phyloP scores from a whole-genome alignment of 2,113 vertebrate genomes.

The Corythoichthys intestinalis region DNA sequence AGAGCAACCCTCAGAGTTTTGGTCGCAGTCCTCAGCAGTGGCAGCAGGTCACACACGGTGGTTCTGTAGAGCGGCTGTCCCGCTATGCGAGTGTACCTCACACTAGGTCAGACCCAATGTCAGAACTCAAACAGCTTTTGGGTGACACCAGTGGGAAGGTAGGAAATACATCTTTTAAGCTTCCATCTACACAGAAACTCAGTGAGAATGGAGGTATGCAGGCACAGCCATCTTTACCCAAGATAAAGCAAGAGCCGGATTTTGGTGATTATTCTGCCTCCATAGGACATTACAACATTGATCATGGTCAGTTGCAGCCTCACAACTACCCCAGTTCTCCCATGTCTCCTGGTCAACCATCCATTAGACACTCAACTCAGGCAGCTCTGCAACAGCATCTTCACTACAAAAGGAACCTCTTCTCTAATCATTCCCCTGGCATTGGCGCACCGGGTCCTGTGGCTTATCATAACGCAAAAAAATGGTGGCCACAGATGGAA shows the following conservation, averaged over 20 bases:
- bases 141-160: slow-evolving; percentile 81
- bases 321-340: slow-evolving; percentile 57
- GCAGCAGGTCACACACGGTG: slow-evolving; percentile 56
- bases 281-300: slow-evolving; percentile 64
- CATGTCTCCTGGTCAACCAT: slow-evolving; percentile 61
- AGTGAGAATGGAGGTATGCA: slow-evolving; percentile 58
- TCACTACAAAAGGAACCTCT: slow-evolving; percentile 91
- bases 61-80: slow-evolving; percentile 60
- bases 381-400: slow-evolving; percentile 93
- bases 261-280: slow-evolving; percentile 52
- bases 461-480: slow-evolving; percentile 71
- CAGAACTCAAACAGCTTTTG: slow-evolving; percentile 89
- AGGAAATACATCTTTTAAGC: slow-evolving; percentile 78
- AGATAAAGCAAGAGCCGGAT: slow-evolving; percentile 73
- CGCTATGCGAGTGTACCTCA: slow-evolving; percentile 55
- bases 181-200: slow-evolving; percentile 67
- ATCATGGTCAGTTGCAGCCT: slow-evolving; percentile 69
- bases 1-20: slow-evolving; percentile 50
- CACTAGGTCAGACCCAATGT: slow-evolving; percentile 82
- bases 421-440: slow-evolving; percentile 69
- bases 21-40: slow-evolving; percentile 57
- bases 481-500: slow-evolving; percentile 81
- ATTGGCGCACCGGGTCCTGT: slow-evolving; percentile 45
- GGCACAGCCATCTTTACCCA: slow-evolving; percentile 40
- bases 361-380: slow-evolving; percentile 86